A percentile compares a stretch with the other conserved stretches of the same genome.
Evolutionary conservation across 2,797 vertebrate species (phyloP).

Genomic region (Myotis daubentonii): DNA sequence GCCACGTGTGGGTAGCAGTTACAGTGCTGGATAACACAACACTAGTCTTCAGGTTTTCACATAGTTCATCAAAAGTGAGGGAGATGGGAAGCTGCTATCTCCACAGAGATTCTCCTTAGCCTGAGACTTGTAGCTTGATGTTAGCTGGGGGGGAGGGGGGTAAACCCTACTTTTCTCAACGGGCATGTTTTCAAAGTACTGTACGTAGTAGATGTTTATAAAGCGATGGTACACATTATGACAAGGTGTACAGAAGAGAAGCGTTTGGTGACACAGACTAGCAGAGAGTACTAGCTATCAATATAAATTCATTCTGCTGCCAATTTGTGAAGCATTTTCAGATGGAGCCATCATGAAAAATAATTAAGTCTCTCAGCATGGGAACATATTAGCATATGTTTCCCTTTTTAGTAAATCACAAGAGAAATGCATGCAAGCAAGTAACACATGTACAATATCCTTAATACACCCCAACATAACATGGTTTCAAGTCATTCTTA

Average conservation of each 20-base stretch:
- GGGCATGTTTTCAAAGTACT: not conserved
- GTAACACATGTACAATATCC: not conserved
- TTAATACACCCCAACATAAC: not conserved
- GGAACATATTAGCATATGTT: conserved; percentile 67
- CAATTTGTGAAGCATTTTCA: conserved; percentile 49
- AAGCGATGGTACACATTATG: not conserved
- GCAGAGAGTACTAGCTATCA: not conserved
- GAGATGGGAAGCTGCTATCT: not conserved
- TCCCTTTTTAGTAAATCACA: conserved; percentile 63
- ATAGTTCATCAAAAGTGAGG: not conserved
- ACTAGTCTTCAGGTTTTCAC: not conserved
- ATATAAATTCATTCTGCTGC: conserved; percentile 2
- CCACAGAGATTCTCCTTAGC: not conserved
- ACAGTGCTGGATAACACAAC: not conserved
- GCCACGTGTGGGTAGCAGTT: not conserved
- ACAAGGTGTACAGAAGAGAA: not conserved
- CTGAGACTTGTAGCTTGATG: not conserved
- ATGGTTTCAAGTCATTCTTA: not conserved
- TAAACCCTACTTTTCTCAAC: not conserved
- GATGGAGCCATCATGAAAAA: conserved; percentile 58
- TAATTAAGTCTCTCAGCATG: conserved; percentile 73
- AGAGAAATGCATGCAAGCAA: conserved; percentile 47
- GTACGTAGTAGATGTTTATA: not conserved
- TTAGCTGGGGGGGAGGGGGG: not conserved
- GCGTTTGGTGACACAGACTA: not conserved